A percentile compares a stretch with the other conserved stretches of the same genome.
Evolutionary conservation across 64 coral and sea anemone species (phyloP).

Genomic region (Pocillopora damicornis): DNA sequence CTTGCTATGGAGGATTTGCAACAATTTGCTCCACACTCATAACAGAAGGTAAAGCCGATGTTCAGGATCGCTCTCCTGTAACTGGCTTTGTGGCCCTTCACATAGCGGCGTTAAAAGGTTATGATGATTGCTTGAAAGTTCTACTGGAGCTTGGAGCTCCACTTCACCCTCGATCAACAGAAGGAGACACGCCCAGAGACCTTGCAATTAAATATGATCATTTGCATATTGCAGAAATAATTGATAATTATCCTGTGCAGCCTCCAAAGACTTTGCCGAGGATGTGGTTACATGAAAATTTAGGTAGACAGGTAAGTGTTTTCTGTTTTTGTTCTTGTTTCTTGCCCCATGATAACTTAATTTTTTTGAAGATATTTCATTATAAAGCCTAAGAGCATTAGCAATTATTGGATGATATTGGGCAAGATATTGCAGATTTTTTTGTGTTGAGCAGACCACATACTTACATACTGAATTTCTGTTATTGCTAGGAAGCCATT

Average conservation of each 20-base stretch:
- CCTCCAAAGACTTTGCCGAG: slow-evolving; percentile 70
- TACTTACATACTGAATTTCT: background rate
- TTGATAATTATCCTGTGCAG: slow-evolving; percentile 70
- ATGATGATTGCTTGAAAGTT: slow-evolving; percentile 63
- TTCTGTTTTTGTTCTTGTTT: background rate
- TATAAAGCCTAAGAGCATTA: too few relatives aligned
- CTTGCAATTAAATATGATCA: slow-evolving; percentile 76
- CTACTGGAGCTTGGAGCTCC: slow-evolving; percentile 86
- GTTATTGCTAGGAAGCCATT: slow-evolving; percentile 69
- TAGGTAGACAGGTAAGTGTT: slow-evolving; percentile 83
- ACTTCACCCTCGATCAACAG: slow-evolving; percentile 76
- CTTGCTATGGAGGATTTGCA: slow-evolving; percentile 60
- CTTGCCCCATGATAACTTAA: too few relatives aligned
- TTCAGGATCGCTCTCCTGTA: slow-evolving; percentile 79
- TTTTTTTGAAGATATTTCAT: background rate
- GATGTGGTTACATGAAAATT: slow-evolving; percentile 88
- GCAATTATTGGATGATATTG: too few relatives aligned
- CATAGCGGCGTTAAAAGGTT: slow-evolving; percentile 67
- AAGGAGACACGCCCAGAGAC: slow-evolving; percentile 93
- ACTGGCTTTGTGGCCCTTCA: slow-evolving; percentile 90
- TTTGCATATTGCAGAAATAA: slow-evolving; percentile 71
- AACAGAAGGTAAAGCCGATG: slow-evolving; percentile 69
- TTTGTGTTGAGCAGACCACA: too few relatives aligned
- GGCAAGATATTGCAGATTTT: too few relatives aligned
- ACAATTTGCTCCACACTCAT: slow-evolving; percentile 64